A percentile compares a stretch with the other conserved stretches of the same genome.
These are phyloP conservation scores for Zosterops borbonicus DNA, from an alignment of 2,113 vertebrate species.

Conservation along the genomic window DNA sequence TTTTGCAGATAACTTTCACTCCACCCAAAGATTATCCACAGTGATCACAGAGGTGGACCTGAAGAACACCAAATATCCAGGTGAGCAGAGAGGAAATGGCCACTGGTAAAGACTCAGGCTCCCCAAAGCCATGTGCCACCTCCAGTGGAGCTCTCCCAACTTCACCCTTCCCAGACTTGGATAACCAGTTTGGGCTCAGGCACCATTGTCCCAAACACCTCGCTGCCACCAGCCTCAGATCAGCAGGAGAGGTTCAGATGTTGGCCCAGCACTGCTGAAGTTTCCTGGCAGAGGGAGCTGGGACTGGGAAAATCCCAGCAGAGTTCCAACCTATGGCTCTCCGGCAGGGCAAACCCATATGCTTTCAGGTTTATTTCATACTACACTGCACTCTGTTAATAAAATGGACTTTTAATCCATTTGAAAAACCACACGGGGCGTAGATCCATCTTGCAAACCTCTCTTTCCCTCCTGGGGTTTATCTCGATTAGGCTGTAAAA, in stretches of 20 bases:
- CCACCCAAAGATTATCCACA: not conserved
- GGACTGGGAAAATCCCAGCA: not conserved
- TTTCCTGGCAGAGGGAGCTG: not conserved
- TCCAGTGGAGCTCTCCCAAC: not conserved
- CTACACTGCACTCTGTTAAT: slow-evolving; percentile 61
- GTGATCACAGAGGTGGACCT: not conserved
- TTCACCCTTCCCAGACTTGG: not conserved
- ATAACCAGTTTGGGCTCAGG: not conserved
- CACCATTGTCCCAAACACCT: not conserved
- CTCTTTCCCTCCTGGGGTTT: slow-evolving; percentile 60
- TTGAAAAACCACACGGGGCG: slow-evolving; percentile 58
- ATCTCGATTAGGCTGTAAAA: slow-evolving; percentile 65
- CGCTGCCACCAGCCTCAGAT: not conserved
- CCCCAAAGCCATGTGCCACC: not conserved
- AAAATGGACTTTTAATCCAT: slow-evolving; percentile 65
- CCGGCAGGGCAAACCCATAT: not conserved
- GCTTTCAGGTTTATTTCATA: slow-evolving; percentile 62
- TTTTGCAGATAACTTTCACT: not conserved
- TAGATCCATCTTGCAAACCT: slow-evolving; percentile 40
- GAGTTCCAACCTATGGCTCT: not conserved
- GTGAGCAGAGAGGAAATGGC: not conserved
- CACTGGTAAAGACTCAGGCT: not conserved
- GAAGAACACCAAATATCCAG: not conserved
- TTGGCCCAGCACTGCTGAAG: not conserved
- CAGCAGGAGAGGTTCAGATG: not conserved